phyloP scores from a whole-genome alignment of 2,888 invertebrate species.

The Leucoptera coffeella region DNA sequence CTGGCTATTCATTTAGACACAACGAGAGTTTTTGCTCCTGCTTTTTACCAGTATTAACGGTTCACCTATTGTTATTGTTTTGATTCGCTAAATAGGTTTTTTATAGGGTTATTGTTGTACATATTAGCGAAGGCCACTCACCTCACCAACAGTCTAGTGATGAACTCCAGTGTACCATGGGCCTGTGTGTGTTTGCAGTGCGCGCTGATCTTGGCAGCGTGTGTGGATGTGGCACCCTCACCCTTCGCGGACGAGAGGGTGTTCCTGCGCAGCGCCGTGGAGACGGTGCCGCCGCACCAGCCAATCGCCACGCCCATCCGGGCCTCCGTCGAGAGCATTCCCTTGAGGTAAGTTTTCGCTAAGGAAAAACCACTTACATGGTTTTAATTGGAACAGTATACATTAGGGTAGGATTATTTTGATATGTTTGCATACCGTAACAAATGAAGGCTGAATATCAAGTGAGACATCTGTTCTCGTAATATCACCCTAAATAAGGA shows the following conservation, averaged over 20 bases:
- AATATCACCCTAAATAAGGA: too few species aligned
- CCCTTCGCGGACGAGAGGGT: slow-evolving; percentile 18
- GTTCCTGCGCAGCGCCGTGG: slow-evolving; percentile 28
- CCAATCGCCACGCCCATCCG: slow-evolving; percentile 55
- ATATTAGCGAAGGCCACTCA: too few species aligned
- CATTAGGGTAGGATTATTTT: too few species aligned
- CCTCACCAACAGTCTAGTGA: too few species aligned
- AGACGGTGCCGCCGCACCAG: slow-evolving; percentile 31
- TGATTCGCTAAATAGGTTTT: too few species aligned
- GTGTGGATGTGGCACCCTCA: slow-evolving; percentile 17
- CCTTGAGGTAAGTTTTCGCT: slow-evolving; percentile 37
- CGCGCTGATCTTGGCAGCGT: slow-evolving; percentile 17
- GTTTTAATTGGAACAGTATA: too few species aligned
- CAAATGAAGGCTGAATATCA: too few species aligned
- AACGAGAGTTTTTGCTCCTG: slow-evolving; percentile 9
- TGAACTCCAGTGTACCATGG: too few species aligned
- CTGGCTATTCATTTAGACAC: slow-evolving; percentile 19
- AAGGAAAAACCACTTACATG: too few species aligned
- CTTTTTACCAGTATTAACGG: background rate
- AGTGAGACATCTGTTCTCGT: too few species aligned
- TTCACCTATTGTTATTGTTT: background rate
- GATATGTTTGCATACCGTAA: too few species aligned
- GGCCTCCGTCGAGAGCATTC: slow-evolving; percentile 70
- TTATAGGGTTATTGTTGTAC: too few species aligned
- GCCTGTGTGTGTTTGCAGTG: slow-evolving; percentile 24